Evolutionary conservation across 2,113 vertebrate species (phyloP).

Genomic region (Alethe diademata): DNA sequence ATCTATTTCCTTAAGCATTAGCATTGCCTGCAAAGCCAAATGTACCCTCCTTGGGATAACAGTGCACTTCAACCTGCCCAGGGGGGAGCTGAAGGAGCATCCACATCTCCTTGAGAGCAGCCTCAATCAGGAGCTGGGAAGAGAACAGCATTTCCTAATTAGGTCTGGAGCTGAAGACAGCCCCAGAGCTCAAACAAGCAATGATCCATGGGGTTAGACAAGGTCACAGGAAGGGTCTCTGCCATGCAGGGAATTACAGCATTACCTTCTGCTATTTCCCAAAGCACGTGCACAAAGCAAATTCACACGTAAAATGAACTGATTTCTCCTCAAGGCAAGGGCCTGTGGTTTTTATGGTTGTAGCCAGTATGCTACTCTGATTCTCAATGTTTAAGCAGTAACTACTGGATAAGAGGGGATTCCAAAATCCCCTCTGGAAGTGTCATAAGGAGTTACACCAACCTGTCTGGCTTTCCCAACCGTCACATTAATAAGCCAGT

Average conservation of each 20-base stretch:
- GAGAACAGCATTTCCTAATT: neutral
- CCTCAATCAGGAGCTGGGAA: neutral
- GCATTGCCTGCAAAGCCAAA: neutral
- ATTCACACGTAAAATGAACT: neutral
- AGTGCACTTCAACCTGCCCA: neutral
- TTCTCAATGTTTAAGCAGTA: neutral
- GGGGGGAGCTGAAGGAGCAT: neutral
- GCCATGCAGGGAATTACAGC: neutral
- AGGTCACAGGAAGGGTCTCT: neutral
- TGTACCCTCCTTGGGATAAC: neutral
- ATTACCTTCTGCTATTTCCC: neutral
- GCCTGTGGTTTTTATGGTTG: accelerated
- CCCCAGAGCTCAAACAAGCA: neutral
- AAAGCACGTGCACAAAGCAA: neutral
- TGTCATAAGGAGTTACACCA: neutral
- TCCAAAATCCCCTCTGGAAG: neutral
- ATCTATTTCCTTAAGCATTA: neutral
- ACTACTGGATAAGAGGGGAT: neutral
- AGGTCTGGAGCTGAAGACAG: neutral
- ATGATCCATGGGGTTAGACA: neutral
- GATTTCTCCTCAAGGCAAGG: neutral
- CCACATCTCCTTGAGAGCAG: neutral
- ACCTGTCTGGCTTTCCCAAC: neutral
- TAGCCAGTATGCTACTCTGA: neutral
- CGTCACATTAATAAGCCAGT: neutral